Evolutionary conservation across 2,888 invertebrate species (phyloP).

Genomic region (Lymantria monacha): DNA sequence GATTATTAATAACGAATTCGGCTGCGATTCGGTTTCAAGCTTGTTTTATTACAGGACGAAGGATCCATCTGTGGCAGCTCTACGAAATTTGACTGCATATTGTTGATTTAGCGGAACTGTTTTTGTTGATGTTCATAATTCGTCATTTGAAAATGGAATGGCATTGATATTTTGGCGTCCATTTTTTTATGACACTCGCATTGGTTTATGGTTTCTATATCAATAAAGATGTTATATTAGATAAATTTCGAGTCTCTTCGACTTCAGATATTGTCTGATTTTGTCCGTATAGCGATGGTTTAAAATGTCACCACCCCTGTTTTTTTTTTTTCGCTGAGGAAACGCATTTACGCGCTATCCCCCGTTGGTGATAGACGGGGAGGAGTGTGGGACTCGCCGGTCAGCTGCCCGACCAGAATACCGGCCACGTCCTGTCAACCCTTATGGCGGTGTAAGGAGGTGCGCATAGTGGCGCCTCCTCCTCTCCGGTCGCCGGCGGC

Average conservation of each 20-base stretch:
- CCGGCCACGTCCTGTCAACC: too few relatives aligned
- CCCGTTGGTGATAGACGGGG: too few relatives aligned
- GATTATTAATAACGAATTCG: slow-evolving; percentile 78
- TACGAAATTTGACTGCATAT: slow-evolving; percentile 57
- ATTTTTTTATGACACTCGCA: slow-evolving; percentile 24
- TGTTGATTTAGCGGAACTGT: slow-evolving; percentile 75
- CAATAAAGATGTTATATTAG: slow-evolving; percentile 12
- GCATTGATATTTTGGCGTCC: slow-evolving; percentile 27
- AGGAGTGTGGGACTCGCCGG: too few relatives aligned
- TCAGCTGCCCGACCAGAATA: too few relatives aligned
- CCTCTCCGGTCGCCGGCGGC: too few relatives aligned
- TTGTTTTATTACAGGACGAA: slow-evolving; percentile 62
- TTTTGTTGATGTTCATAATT: slow-evolving; percentile 49
- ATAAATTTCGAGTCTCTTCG: slow-evolving; percentile 1
- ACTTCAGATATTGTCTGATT: neutral
- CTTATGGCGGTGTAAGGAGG: too few relatives aligned
- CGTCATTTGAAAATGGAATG: slow-evolving; percentile 34
- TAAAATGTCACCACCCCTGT: too few relatives aligned
- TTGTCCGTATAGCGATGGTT: neutral
- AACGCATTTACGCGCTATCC: too few relatives aligned
- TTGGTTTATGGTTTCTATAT: slow-evolving; percentile 24
- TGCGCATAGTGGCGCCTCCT: too few relatives aligned
- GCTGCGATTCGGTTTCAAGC: slow-evolving; percentile 66
- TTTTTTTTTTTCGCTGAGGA: too few relatives aligned
- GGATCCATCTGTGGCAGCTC: slow-evolving; percentile 71